Base-by-base conservation (phyloP, 1,140 invertebrate species). In the Arctopsyche grandis region DNA sequence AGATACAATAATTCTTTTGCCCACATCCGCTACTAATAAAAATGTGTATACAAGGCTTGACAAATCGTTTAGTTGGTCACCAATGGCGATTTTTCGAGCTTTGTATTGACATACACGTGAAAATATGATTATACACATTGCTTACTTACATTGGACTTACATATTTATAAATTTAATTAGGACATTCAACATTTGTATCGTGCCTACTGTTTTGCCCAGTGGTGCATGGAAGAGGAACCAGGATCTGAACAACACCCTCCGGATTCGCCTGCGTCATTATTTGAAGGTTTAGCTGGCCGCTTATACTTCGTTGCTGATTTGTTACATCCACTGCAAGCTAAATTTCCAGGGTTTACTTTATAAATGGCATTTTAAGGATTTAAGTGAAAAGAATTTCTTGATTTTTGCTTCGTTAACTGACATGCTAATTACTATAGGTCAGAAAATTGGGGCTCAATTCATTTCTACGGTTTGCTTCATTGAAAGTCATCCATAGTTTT, bases 261-360 rank as follows among this genome's bases (percentile, higher is more conserved):
- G 14, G 96, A 98, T 87, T 86, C 92, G 80, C 96, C 95, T 0
- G 91, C 91, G 71, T 97, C 96, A 0, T 86, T 98, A 9, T 98
- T 94, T 87, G 96, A 98, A 92, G 97, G 97, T 19, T 84, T 93
- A 19, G 87, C 91, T 44, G 93, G 93, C 19, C 90, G 92, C 4
- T 90, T 94, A 83, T 95, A 93, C 84, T 91, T 94, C 75, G 85
- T 94, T 7, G 83, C 90, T 38, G 93, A 95, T 84, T 83, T 95
- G 5, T 85, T 90, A 69, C 84, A 91, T 71, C 91, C 93, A 12
- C 60, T 83, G 44, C 84, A 88, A 5, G 91, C 94, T 0, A 91
- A 91, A 86, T 95, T 95, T 86, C 94, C 94, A 19, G 87, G 83
- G 5, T 86, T 85, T 77, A 84, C 84, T 77, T 29, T 87, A 19